Percentiles rank a stretch among this genome's conserved stretches.
Evolutionary conservation across 2,113 vertebrate species (phyloP).

Genomic region (Thomomys bottae): DNA sequence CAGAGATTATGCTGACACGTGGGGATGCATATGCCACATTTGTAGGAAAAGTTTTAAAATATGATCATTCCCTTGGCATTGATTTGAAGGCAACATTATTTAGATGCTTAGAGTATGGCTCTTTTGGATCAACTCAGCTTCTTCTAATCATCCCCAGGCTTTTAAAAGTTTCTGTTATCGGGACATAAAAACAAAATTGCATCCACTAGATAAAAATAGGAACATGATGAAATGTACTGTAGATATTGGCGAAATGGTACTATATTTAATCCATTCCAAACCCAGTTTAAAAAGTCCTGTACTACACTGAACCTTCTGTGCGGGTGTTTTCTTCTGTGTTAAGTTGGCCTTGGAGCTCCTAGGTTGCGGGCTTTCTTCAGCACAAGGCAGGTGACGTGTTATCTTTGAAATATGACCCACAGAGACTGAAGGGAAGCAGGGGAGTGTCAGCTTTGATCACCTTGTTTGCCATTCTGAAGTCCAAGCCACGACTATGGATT

Average conservation of each 20-base stretch:
- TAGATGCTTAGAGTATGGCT: constrained; percentile 16
- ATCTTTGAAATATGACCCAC: background rate
- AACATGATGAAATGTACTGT: constrained; percentile 15
- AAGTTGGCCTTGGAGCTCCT: background rate
- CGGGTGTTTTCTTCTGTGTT: background rate
- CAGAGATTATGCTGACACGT: constrained; percentile 66
- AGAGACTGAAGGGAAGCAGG: background rate
- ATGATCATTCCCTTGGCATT: constrained; percentile 41
- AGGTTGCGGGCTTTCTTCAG: background rate
- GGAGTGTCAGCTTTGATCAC: background rate
- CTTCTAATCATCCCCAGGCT: constrained; percentile 30
- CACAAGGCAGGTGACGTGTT: background rate
- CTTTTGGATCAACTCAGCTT: constrained; percentile 36
- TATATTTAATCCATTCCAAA: background rate
- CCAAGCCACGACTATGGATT: background rate
- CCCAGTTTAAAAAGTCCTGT: background rate
- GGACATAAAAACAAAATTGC: constrained; percentile 16
- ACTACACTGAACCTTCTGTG: background rate
- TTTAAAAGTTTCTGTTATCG: constrained; percentile 14
- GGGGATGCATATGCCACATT: constrained; percentile 57
- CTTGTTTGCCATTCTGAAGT: background rate
- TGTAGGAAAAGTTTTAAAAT: constrained; percentile 72
- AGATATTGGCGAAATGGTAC: background rate
- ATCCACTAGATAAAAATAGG: background rate
- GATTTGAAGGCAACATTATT: constrained; percentile 46